phyloP scores from a whole-genome alignment of 2,113 vertebrate genomes.

The Sinocyclocheilus maitianheensis region DNA sequence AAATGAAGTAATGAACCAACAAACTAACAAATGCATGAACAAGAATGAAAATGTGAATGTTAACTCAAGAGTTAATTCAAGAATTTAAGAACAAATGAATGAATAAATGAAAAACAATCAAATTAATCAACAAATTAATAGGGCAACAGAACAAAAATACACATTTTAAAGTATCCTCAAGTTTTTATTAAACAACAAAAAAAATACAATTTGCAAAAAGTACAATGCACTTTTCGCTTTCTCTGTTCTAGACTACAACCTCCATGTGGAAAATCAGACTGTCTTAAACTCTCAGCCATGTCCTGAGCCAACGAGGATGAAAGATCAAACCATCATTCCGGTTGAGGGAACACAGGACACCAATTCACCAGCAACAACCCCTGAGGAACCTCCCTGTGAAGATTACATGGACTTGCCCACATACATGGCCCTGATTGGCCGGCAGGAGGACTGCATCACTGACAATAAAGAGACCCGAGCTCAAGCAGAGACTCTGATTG shows the following conservation, averaged over 20 bases:
- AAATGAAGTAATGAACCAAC: no score
- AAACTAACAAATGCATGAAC: no score
- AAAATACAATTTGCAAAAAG: neutral
- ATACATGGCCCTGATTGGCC: constrained; percentile 62
- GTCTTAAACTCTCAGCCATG: constrained; percentile 45
- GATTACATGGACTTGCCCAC: constrained; percentile 67
- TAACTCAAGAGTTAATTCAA: no score
- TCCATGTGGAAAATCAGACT: constrained; percentile 60
- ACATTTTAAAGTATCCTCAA: neutral
- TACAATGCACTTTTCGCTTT: neutral
- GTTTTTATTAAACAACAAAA: neutral
- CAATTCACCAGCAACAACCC: constrained; percentile 64
- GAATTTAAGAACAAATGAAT: no score
- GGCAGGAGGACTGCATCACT: constrained; percentile 52
- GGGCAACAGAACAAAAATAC: no score
- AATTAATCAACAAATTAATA: no score
- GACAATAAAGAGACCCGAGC: constrained; percentile 32
- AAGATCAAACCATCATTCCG: constrained; percentile 41
- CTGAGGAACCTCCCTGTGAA: constrained; percentile 58
- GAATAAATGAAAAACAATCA: no score
- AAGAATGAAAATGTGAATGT: no score
- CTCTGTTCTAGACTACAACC: constrained; percentile 61
- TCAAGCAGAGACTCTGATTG: constrained; percentile 18
- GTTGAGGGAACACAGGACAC: constrained; percentile 46
- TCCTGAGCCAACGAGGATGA: neutral